Percentiles rank a stretch among this genome's conserved stretches.
Conservation (phyloP, 2,888 invertebrate genomes). For the Dryomyza anilis region DNA sequence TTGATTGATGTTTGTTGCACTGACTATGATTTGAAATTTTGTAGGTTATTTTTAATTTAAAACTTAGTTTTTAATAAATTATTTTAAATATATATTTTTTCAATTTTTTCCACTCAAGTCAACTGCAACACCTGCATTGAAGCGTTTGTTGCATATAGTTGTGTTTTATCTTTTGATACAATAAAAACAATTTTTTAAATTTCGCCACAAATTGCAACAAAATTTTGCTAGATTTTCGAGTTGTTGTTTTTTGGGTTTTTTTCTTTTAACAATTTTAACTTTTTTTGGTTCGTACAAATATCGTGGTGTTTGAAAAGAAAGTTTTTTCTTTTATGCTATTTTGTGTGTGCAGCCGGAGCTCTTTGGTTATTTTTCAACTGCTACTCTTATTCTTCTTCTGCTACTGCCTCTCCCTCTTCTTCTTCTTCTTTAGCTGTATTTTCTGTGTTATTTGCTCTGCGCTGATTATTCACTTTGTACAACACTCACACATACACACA, state of each 20-base stretch:
- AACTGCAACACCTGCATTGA: too few relatives aligned
- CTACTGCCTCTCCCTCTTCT: slow-evolving; percentile 26
- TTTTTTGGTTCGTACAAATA: neutral
- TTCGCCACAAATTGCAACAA: neutral
- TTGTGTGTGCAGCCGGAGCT: too few relatives aligned
- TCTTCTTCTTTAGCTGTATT: slow-evolving; percentile 13
- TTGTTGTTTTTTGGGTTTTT: neutral
- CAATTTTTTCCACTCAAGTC: too few relatives aligned
- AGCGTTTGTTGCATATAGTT: too few relatives aligned
- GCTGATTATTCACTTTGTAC: slow-evolving; percentile 53
- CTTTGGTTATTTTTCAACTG: too few relatives aligned
- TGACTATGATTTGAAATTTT: too few relatives aligned
- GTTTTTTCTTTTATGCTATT: slow-evolving; percentile 27
- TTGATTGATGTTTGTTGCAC: too few relatives aligned
- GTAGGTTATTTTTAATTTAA: too few relatives aligned
- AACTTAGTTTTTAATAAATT: too few relatives aligned
- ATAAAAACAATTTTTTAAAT: neutral
- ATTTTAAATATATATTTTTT: too few relatives aligned
- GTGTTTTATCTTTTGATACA: too few relatives aligned
- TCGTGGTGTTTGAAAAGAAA: slow-evolving; percentile 30
- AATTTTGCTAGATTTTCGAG: neutral
- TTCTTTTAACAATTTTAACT: neutral
- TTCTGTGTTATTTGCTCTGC: slow-evolving; percentile 18
- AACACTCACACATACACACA: slow-evolving; percentile 40
- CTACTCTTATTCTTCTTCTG: too few relatives aligned